Percentiles rank a stretch among this genome's conserved stretches.
phyloP scores from a whole-genome alignment of 2,113 vertebrate species.

The Aphelocoma coerulescens region DNA sequence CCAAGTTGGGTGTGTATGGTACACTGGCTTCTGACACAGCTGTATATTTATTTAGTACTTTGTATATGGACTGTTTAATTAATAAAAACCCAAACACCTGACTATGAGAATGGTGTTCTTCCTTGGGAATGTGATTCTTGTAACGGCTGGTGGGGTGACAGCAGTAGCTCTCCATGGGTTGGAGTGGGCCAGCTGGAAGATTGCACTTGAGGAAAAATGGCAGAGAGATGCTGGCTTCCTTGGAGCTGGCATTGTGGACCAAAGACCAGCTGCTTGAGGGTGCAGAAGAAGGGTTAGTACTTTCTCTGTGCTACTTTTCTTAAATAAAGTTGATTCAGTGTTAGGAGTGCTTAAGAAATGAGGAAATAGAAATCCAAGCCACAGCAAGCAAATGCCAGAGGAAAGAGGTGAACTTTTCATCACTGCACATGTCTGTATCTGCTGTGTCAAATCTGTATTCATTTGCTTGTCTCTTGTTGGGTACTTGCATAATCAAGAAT shows the following conservation, averaged over 20 bases:
- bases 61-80: slow-evolving; percentile 41
- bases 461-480: not conserved
- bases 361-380: not conserved
- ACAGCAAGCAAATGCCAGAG: not conserved
- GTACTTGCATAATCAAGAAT: not conserved
- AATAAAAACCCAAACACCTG: slow-evolving; percentile 29
- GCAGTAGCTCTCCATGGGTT: not conserved
- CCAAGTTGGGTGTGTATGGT: not conserved
- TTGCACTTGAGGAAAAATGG: not conserved
- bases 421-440: not conserved
- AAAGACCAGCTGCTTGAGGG: not conserved
- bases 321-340: not conserved
- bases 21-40: not conserved
- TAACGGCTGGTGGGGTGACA: not conserved
- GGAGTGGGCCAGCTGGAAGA: not conserved
- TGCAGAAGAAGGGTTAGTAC: not conserved
- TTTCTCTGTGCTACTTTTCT: not conserved
- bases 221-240: not conserved
- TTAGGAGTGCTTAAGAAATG: not conserved
- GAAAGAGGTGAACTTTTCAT: not conserved
- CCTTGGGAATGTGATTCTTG: not conserved
- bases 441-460: not conserved
- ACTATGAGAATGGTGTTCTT: not conserved
- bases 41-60: slow-evolving; percentile 58
- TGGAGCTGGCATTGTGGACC: not conserved